Conservation (phyloP, 2,888 invertebrate species). For the Argyresthia goedartella region DNA sequence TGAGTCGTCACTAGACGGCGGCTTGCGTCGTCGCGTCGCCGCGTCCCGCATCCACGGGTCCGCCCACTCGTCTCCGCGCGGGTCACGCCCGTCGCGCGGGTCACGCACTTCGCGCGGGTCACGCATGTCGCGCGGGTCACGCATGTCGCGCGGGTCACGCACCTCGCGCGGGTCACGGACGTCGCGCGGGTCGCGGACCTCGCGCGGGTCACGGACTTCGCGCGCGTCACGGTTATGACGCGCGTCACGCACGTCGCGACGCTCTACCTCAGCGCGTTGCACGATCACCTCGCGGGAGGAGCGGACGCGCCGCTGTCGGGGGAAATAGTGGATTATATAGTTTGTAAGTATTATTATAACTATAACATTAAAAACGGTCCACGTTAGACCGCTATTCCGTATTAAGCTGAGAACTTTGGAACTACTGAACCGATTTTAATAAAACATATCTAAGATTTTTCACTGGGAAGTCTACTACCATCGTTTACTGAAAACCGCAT, state of each 20-base stretch:
- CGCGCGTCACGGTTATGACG: constrained; percentile 9
- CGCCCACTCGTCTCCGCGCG: constrained; percentile 89
- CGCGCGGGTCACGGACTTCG: constrained; percentile 22
- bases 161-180: constrained; percentile 18
- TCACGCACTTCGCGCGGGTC: constrained; percentile 13
- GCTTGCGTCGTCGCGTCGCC: constrained; percentile 48
- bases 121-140: constrained; percentile 15
- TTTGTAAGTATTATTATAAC: too few relatives aligned
- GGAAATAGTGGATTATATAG: neutral
- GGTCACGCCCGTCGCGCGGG: constrained; percentile 15
- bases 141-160: constrained; percentile 16
- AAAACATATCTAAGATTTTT: too few relatives aligned
- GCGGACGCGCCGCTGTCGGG: constrained; percentile 60
- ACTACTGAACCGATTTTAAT: too few relatives aligned
- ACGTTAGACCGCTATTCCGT: too few relatives aligned
- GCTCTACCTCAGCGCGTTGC: constrained; percentile 72
- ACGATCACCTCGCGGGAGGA: constrained; percentile 83
- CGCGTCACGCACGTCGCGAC: constrained; percentile 26
- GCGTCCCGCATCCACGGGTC: constrained; percentile 92
- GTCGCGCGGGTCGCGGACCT: constrained; percentile 9
- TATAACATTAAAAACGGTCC: too few relatives aligned
- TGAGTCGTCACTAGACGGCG: constrained; percentile 55
- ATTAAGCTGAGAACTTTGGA: too few relatives aligned
- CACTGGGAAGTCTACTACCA: too few relatives aligned
- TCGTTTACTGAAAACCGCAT: too few relatives aligned